A percentile compares a stretch with the other conserved stretches of the same genome.
Evolutionary conservation across 2,888 invertebrate genomes (phyloP).

Genomic region (Athalia rosae): DNA sequence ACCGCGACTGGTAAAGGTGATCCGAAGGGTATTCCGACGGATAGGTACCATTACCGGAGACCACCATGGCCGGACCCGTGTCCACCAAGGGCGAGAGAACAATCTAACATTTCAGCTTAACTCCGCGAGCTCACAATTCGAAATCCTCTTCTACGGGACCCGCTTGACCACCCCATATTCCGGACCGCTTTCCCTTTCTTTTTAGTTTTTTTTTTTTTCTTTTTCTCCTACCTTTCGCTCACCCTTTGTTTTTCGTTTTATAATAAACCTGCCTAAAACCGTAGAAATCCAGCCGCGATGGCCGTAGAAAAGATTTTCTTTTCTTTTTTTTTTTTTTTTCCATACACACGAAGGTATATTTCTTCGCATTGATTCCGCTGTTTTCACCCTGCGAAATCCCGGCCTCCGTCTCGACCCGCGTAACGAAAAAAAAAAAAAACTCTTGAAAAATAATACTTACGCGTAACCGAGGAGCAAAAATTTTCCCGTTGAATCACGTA

Average conservation of each 20-base stretch:
- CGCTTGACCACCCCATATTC: background rate
- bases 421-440: no score
- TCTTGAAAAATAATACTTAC: no score
- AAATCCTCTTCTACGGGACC: slow-evolving; percentile 11
- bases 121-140: slow-evolving; percentile 17
- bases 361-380: no score
- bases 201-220: slow-evolving; percentile 15
- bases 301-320: no score
- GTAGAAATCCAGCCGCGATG: slow-evolving; percentile 18
- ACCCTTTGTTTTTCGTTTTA: background rate
- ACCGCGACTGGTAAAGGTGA: slow-evolving; percentile 9
- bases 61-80: slow-evolving; percentile 38
- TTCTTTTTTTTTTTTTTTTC: no score
- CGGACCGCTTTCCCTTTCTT: background rate
- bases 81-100: slow-evolving; percentile 44
- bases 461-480: no score
- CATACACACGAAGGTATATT: no score
- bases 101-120: slow-evolving; percentile 41
- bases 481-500: no score
- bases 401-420: no score
- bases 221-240: no score
- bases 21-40: slow-evolving; percentile 27
- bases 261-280: slow-evolving; percentile 15
- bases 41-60: slow-evolving; percentile 41
- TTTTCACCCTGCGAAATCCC: no score